Percentiles rank a stretch among this genome's conserved stretches.
Conservation (phyloP, 1,140 invertebrate species). For the Pararge aegeria region DNA sequence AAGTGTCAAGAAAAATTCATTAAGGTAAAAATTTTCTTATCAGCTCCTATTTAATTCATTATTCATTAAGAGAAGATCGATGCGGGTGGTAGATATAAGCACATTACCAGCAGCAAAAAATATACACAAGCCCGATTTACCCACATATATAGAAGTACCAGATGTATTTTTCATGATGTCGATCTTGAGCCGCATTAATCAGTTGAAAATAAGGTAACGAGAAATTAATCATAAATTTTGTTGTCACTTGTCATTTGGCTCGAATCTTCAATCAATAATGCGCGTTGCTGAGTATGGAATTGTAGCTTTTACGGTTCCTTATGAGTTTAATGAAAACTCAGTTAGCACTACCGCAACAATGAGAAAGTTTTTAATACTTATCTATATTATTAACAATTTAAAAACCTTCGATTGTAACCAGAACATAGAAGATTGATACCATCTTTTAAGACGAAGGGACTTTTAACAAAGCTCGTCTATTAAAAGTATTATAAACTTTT, state of each 20-base stretch:
- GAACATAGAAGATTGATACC: no score
- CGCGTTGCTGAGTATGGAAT: background rate
- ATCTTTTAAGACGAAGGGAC: no score
- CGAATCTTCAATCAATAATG: slow-evolving; percentile 9
- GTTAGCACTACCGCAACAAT: no score
- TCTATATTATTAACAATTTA: no score
- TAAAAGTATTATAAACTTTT: no score
- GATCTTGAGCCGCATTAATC: slow-evolving; percentile 29
- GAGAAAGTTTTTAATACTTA: no score
- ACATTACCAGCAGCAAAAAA: slow-evolving; percentile 47
- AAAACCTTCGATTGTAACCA: no score
- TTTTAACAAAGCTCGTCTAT: no score
- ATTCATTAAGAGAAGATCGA: slow-evolving; percentile 51
- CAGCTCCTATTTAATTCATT: slow-evolving; percentile 48
- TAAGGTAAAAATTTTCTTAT: slow-evolving; percentile 39
- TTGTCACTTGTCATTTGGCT: slow-evolving; percentile 24
- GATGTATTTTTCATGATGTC: slow-evolving; percentile 38
- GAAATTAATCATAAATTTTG: slow-evolving; percentile 33
- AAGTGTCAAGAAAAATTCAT: slow-evolving; percentile 31
- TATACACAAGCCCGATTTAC: slow-evolving; percentile 34
- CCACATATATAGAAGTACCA: slow-evolving; percentile 40
- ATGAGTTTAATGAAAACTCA: background rate
- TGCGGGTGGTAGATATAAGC: slow-evolving; percentile 53
- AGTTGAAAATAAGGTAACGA: slow-evolving; percentile 26
- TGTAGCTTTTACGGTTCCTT: background rate